Evolutionary conservation across 1,140 invertebrate species (phyloP).

Genomic region (Solenopsis fugax): DNA sequence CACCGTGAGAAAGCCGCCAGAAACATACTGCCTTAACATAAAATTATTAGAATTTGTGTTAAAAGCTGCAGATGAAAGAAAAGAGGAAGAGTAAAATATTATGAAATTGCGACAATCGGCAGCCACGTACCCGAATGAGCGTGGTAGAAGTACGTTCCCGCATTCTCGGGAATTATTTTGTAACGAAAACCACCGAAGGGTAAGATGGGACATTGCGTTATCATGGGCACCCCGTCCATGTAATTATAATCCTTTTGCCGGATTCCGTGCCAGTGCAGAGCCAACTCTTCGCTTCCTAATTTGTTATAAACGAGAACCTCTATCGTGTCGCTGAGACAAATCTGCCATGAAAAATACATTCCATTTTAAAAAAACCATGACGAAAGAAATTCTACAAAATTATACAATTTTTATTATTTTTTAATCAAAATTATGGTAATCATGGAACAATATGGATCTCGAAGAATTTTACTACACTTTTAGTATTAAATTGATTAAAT

Average conservation of each 20-base stretch:
- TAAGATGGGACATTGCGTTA: conserved; percentile 89
- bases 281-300: conserved; percentile 73
- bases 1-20: too few species aligned
- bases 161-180: conserved; percentile 85
- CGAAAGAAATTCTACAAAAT: too few species aligned
- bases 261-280: conserved; percentile 85
- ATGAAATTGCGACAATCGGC: background rate
- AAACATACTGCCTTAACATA: background rate
- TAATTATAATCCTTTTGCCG: conserved; percentile 80
- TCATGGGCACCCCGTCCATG: conserved; percentile 89
- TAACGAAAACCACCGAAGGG: conserved; percentile 87
- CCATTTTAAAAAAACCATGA: too few species aligned
- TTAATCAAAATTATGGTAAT: too few species aligned
- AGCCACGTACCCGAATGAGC: conserved; percentile 87
- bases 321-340: conserved; percentile 91
- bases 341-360: conserved; percentile 83
- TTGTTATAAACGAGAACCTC: conserved; percentile 89
- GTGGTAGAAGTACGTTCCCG: conserved; percentile 89
- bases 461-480: too few species aligned
- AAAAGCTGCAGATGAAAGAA: background rate
- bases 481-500: too few species aligned
- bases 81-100: background rate
- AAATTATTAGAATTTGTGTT: background rate
- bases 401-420: too few species aligned
- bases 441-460: too few species aligned